Evolutionary conservation across 2,888 invertebrate species (phyloP).

Genomic region (Caenorhabditis doughertyi): DNA sequence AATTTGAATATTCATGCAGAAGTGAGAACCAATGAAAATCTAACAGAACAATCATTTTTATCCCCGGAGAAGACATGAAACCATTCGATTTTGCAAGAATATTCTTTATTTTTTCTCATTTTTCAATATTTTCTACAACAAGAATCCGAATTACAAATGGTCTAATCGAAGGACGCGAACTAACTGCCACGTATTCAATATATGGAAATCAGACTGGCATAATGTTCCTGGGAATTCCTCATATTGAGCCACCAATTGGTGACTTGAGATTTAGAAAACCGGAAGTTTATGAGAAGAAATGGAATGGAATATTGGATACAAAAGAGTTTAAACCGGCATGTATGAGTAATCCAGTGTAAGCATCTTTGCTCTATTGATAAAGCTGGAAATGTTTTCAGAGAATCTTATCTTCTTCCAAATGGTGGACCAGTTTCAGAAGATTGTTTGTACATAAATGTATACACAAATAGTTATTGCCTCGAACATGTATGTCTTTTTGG

Average conservation of each 20-base stretch:
- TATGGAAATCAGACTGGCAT: constrained; percentile 53
- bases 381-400: constrained; percentile 3
- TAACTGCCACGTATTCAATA: constrained; percentile 30
- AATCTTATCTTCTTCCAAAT: constrained; percentile 35
- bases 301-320: constrained; percentile 58
- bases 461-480: constrained; percentile 41
- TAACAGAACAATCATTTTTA: too few species aligned
- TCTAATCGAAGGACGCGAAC: constrained; percentile 20
- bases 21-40: too few species aligned
- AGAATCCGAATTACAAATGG: constrained; percentile 10
- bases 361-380: not conserved
- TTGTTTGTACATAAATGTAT: constrained; percentile 60
- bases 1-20: too few species aligned
- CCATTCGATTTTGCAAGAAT: too few species aligned
- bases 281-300: not conserved
- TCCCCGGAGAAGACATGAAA: too few species aligned
- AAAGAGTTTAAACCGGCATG: constrained; percentile 58
- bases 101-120: too few species aligned
- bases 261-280: constrained; percentile 41
- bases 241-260: constrained; percentile 47
- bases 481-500: constrained; percentile 16
- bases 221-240: constrained; percentile 60
- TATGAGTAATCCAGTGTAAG: constrained; percentile 53
- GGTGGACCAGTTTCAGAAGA: constrained; percentile 57
- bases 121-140: not conserved